Base-by-base conservation (phyloP, 2,113 vertebrate genomes). In the Dipodomys stephensi region DNA sequence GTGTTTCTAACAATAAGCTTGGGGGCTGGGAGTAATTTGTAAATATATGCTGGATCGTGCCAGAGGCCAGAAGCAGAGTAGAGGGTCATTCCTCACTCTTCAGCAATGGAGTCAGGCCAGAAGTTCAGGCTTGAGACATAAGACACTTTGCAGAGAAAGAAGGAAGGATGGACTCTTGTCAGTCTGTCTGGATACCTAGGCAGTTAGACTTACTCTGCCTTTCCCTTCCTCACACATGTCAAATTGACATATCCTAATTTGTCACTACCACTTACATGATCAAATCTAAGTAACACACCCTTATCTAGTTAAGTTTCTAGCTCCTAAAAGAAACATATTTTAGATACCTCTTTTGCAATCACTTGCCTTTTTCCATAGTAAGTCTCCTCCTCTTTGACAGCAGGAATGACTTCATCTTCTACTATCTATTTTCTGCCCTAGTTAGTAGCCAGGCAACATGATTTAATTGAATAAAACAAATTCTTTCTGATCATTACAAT, bases 161-260 rank as follows among this genome's bases (percentile, higher is more conserved):
- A 25, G 3, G 25, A 11, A 25, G 20, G 46, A 23, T 3, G 1
- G 53, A 19, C 6, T n/a, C 60, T 6, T n/a, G 2, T 35, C 76
- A 7, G 1, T 2, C 30, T 22, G 4, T 3, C 4, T 15, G 16
- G 13, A 25, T 22, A 15, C 49, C 49, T 49, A 49, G 65, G 20
- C 32, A 12, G 11, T 74, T 8, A 12, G 13, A 28, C 0, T 39
- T 44, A 23, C 6, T 2, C 20, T 32, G 67, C 11, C 77, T 22
- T 30, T 22, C 65, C 79, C n/a, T 65, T 19, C 4, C 10, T 35
- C 8, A 0, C 1, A 3, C 0, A 0, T 7, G 23, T 32, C 64
- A 11, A 30, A 81, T 20, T 44, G 30, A 5, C 18, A 0, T 4
- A 35, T 28, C 57, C n/a, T 20, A 19, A 5, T 12, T 23, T 27